phyloP scores from a whole-genome alignment of 2,888 invertebrate species.

The Rhabditophanes sp. region DNA sequence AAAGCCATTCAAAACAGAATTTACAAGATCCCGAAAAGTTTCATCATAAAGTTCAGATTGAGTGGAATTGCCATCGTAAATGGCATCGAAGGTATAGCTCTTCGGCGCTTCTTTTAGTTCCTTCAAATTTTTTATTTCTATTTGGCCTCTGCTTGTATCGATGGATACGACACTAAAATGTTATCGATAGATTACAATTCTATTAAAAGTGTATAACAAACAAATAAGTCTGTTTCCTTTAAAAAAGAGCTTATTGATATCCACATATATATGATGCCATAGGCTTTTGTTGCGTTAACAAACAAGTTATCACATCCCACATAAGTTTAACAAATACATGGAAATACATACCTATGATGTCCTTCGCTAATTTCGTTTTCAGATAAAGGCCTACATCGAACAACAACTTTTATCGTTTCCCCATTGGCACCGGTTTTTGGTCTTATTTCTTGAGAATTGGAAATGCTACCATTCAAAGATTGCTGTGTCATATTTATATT shows the following conservation, averaged over 20 bases:
- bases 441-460: no score
- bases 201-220: not conserved
- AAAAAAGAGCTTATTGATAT: not conserved
- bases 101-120: slow-evolving; percentile 56
- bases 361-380: slow-evolving; percentile 65
- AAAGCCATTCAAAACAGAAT: slow-evolving; percentile 86
- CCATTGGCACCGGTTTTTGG: no score
- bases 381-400: slow-evolving; percentile 84
- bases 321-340: slow-evolving; percentile 3
- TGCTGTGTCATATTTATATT: no score
- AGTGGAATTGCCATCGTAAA: slow-evolving; percentile 73
- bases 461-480: no score
- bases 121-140: slow-evolving; percentile 73
- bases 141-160: slow-evolving; percentile 67
- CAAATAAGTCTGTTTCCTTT: not conserved
- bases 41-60: slow-evolving; percentile 88
- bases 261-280: slow-evolving; percentile 1
- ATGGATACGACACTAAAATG: slow-evolving; percentile 60
- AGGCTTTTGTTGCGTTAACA: not conserved
- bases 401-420: slow-evolving; percentile 71
- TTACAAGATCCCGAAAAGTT: slow-evolving; percentile 78
- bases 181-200: slow-evolving; percentile 5
- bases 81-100: slow-evolving; percentile 89
- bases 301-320: slow-evolving; percentile 1
- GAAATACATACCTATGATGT: slow-evolving; percentile 49